Evolutionary conservation across 2,113 vertebrate species (phyloP), one percentile per base, ranked within the genome.

Genomic region (Gobiocypris rarus): DNA sequence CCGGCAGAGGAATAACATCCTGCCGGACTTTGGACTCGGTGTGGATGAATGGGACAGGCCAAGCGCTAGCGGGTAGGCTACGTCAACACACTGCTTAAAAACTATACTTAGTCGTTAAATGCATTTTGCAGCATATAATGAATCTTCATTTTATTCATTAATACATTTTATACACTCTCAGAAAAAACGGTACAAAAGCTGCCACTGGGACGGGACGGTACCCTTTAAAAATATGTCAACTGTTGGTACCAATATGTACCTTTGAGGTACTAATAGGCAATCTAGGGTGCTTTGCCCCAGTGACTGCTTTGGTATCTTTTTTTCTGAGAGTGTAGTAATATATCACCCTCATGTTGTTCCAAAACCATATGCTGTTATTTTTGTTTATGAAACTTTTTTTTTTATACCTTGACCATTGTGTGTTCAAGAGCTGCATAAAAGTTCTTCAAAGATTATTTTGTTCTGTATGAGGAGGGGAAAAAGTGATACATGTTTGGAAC

Each of bases 1-100:
- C 59, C 96, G 95, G 67, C 92, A 96, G n/a, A 89, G 94, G 89
- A 95, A 89, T 93, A 96, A 96, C 85, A 93, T 95, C 0, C 96
- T 96, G 76, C 96, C 95, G 3, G 97, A 99, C 17, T 88, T 96
- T 56, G 96, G 95, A 1, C 94, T 98, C 88, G 96, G 94, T 31
- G 95, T 96, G 9, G 97, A 99, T 0, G 97, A 98, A 13, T 99
- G 98, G 98, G 97, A 97, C 81, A 94, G 91, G 52, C 94, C 97
- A 24, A 89, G 94, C 0, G 91, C 95, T 1, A 96, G 95, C 89
- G 95, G 96, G 98, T 98, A n/a, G n/a, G n/a, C n/a, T n/a, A 89
- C 93, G 95, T 91, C 5, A 5, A 10, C 41, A 38, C 0, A 9
- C 24, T 26, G 41, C 13, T 9, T 41, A 15, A 8, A 31, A 24